Percentiles rank a stretch among this genome's conserved stretches.
These are phyloP conservation scores for Girardinus metallicus DNA, from an alignment of 2,797 vertebrate species.

Conservation along the genomic window DNA sequence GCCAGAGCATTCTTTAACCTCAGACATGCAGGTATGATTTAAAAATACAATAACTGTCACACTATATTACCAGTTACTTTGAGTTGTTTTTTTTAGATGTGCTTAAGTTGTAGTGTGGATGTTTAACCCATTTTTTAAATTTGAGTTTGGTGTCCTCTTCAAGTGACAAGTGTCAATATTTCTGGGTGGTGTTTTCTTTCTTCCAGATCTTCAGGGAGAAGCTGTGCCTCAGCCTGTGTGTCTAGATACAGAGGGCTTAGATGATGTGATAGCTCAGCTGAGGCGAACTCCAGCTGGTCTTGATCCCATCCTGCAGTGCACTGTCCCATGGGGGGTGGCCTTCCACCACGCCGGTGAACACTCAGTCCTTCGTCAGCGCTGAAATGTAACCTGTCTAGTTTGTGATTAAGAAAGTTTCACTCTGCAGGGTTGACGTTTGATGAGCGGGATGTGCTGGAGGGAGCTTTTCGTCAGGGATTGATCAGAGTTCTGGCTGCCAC, in stretches of 20 bases:
- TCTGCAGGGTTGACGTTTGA: constrained; percentile 94
- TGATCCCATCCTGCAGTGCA: constrained; percentile 88
- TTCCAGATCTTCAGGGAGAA: constrained; percentile 43
- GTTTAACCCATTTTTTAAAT: not conserved
- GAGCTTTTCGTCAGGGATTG: constrained; percentile 90
- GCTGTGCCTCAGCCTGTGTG: constrained; percentile 68
- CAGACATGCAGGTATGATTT: constrained; percentile 63
- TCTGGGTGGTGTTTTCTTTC: not conserved
- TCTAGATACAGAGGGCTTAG: constrained; percentile 83
- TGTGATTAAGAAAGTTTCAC: constrained; percentile 1
- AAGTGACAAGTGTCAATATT: not conserved
- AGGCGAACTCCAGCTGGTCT: constrained; percentile 89
- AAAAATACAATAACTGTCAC: not conserved
- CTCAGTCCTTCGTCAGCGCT: not conserved
- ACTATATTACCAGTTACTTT: not conserved
- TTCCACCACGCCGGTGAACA: constrained; percentile 95
- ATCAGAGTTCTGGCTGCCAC: constrained; percentile 92
- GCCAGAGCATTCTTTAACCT: constrained; percentile 92
- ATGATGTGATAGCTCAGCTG: constrained; percentile 88
- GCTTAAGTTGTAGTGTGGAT: not conserved
- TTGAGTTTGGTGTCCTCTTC: not conserved
- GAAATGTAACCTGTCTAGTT: no score
- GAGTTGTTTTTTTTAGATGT: not conserved
- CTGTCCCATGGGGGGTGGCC: constrained; percentile 92
- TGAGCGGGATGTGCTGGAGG: constrained; percentile 93